Evolutionary conservation across 2,797 vertebrate species (phyloP).

Genomic region (Nasua narica): DNA sequence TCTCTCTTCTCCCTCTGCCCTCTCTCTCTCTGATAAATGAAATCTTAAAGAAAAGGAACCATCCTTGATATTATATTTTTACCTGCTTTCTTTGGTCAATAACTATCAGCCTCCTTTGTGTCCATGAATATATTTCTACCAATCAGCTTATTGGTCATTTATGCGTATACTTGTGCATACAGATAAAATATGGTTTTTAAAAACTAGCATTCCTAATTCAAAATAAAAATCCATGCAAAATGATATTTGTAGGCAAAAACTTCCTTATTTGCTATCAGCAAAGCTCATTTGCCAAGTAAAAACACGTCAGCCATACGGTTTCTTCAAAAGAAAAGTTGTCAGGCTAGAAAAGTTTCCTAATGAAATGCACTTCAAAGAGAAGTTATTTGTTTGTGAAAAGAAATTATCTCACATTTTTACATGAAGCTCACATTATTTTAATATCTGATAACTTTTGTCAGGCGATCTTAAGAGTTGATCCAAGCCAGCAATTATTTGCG

Average conservation of each 20-base stretch:
- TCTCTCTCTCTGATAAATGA: background rate
- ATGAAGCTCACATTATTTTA: background rate
- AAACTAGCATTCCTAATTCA: background rate
- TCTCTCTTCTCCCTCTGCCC: background rate
- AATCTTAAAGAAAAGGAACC: background rate
- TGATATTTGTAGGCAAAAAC: background rate
- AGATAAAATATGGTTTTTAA: background rate
- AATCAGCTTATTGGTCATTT: background rate
- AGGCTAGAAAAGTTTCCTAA: background rate
- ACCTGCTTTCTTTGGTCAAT: background rate
- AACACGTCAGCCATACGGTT: background rate
- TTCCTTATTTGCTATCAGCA: background rate
- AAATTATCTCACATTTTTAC: background rate
- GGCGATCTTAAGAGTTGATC: background rate
- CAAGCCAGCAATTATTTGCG: background rate
- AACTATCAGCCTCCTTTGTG: background rate
- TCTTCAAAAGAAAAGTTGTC: background rate
- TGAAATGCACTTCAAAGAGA: background rate
- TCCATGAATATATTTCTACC: background rate
- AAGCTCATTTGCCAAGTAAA: background rate
- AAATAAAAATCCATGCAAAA: background rate
- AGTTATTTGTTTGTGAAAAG: background rate
- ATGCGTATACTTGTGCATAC: background rate
- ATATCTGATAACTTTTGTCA: background rate
- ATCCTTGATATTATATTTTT: background rate